Percentiles rank a stretch among this genome's conserved stretches.
Conservation (phyloP, 2,113 vertebrate genomes). For the Amphilophus citrinellus region DNA sequence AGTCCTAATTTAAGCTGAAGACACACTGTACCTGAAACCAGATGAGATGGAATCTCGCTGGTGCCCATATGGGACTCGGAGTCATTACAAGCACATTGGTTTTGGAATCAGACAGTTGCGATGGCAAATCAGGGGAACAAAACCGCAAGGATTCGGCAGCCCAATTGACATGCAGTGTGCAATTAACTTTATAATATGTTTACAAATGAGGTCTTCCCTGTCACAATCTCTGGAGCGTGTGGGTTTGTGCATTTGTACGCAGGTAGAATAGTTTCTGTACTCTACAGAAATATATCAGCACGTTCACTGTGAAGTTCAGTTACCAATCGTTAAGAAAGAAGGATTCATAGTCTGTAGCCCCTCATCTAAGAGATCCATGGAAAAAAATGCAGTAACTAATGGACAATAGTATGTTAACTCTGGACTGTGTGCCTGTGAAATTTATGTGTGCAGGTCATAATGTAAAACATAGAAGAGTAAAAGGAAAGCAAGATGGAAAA, state of each 20-base stretch:
- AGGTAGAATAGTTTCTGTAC: conserved; percentile 27
- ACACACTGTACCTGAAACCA: conserved; percentile 32
- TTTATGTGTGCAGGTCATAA: conserved; percentile 21
- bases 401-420: not conserved
- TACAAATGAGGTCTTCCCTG: conserved; percentile 77
- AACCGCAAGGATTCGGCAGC: conserved; percentile 62
- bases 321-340: conserved; percentile 2
- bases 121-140: conserved; percentile 57
- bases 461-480: conserved; percentile 22
- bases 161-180: conserved; percentile 65
- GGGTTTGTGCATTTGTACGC: conserved; percentile 43
- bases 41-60: conserved; percentile 50
- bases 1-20: conserved; percentile 40
- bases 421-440: not conserved
- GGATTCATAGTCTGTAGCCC: not conserved
- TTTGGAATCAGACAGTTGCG: conserved; percentile 57
- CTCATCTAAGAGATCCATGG: not conserved
- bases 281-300: conserved; percentile 7
- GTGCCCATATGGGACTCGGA: conserved; percentile 51
- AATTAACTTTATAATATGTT: conserved; percentile 81
- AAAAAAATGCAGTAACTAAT: too few relatives aligned
- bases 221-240: conserved; percentile 55
- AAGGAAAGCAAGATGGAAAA: not conserved
- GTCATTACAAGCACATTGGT: conserved; percentile 64
- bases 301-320: not conserved